Evolutionary conservation across 2,113 vertebrate genomes (phyloP).

Genomic region (Clinocottus analis): DNA sequence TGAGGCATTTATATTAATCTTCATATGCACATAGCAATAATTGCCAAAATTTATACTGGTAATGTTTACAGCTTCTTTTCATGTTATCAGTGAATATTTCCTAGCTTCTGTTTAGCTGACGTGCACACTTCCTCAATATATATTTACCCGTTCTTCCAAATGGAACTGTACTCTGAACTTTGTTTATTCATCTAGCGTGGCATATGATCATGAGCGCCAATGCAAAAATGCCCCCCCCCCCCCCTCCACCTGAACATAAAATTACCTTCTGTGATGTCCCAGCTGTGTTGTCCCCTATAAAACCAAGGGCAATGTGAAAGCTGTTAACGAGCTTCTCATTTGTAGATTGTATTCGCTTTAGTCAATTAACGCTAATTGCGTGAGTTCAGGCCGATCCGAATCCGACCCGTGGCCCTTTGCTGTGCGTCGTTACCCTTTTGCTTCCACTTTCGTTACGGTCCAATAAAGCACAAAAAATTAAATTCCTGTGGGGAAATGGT

Average conservation of each 20-base stretch:
- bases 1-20: neutral
- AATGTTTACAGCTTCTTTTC: too few species aligned
- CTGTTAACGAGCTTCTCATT: neutral
- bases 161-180: neutral
- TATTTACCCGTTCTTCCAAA: neutral
- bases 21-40: neutral
- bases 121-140: too few species aligned
- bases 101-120: neutral
- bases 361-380: neutral
- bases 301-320: neutral
- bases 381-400: neutral
- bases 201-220: neutral
- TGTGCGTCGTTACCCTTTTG: too few species aligned
- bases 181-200: neutral
- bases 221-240: neutral
- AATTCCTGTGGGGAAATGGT: neutral
- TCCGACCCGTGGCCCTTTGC: too few species aligned
- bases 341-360: neutral
- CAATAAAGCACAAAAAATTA: too few species aligned
- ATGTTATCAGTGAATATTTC: slow-evolving; percentile 10
- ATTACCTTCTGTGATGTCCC: neutral
- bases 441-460: too few species aligned
- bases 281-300: neutral
- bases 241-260: neutral
- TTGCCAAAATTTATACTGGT: slow-evolving; percentile 9